These are phyloP conservation scores for Rhyzopertha dominica DNA, from an alignment of 1,140 invertebrate species.

Conservation along the genomic window DNA sequence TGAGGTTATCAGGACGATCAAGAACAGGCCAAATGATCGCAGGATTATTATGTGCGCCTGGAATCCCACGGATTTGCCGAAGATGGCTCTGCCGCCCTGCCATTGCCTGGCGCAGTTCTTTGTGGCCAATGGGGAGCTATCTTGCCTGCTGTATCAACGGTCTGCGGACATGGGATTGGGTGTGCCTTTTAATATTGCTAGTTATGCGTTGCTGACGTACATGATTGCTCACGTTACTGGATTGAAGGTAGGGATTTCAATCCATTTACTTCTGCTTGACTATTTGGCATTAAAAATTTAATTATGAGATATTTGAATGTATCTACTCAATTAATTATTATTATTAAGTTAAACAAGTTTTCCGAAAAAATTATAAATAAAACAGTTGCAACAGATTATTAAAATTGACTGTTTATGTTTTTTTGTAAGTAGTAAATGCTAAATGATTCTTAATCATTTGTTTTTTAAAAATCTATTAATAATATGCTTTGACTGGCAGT, in stretches of 20 bases:
- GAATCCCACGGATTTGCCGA: constrained; percentile 84
- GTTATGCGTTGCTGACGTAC: constrained; percentile 88
- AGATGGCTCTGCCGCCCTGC: constrained; percentile 97
- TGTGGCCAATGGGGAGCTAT: constrained; percentile 76
- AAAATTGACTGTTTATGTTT: too few relatives aligned
- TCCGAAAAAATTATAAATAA: too few relatives aligned
- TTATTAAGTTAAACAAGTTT: too few relatives aligned
- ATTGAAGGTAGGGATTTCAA: constrained; percentile 62
- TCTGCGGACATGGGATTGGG: constrained; percentile 98
- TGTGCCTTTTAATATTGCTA: constrained; percentile 98
- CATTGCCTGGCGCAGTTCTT: constrained; percentile 95
- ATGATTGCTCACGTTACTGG: constrained; percentile 96
- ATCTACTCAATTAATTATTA: too few relatives aligned
- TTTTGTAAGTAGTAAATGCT: too few relatives aligned
- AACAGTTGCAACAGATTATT: too few relatives aligned
- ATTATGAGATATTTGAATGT: too few relatives aligned
- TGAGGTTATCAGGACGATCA: constrained; percentile 80
- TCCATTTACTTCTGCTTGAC: too few relatives aligned
- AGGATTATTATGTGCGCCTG: constrained; percentile 93
- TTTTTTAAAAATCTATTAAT: too few relatives aligned
- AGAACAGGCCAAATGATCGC: constrained; percentile 77
- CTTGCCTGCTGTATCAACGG: constrained; percentile 93
- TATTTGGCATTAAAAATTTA: too few relatives aligned
- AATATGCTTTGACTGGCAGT: too few relatives aligned
- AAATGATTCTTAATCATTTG: too few relatives aligned